Conservation (phyloP, 2,888 invertebrate genomes). For the Ennomos erosarius region DNA sequence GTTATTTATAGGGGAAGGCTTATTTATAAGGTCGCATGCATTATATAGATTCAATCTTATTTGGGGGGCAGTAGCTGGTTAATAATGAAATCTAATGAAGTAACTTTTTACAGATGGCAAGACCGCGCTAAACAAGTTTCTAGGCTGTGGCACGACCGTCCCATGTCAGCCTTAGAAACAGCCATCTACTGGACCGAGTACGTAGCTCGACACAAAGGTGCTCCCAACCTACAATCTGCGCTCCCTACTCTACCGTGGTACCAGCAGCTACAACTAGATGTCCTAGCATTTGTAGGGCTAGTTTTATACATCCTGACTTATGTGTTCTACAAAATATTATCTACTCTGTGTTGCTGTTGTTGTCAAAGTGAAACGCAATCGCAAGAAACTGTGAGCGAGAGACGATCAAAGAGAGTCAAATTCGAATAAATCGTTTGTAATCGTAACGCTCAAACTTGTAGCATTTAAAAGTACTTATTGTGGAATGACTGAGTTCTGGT, state of each 20-base stretch:
- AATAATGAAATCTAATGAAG: neutral
- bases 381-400: slow-evolving; percentile 51
- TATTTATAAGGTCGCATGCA: neutral
- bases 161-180: slow-evolving; percentile 79
- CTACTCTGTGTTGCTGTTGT: slow-evolving; percentile 69
- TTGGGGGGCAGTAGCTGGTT: neutral
- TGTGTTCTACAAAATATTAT: slow-evolving; percentile 66
- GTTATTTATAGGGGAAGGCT: no score
- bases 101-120: slow-evolving; percentile 61
- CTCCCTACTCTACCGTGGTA: slow-evolving; percentile 68
- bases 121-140: slow-evolving; percentile 75
- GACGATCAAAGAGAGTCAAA: slow-evolving; percentile 71
- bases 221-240: slow-evolving; percentile 68
- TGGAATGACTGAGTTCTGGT: slow-evolving; percentile 6
- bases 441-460: slow-evolving; percentile 8
- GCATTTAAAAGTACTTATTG: slow-evolving; percentile 29
- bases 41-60: neutral
- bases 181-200: slow-evolving; percentile 87
- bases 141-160: slow-evolving; percentile 81
- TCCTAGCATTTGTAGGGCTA: slow-evolving; percentile 68
- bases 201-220: slow-evolving; percentile 76
- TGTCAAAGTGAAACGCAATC: slow-evolving; percentile 51
- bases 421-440: slow-evolving; percentile 63
- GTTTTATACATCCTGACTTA: slow-evolving; percentile 65
- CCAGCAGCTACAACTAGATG: slow-evolving; percentile 74